Percentiles rank a stretch among this genome's conserved stretches.
These are phyloP conservation scores for Cyphomyrus discorhynchus DNA, from an alignment of 2,113 vertebrate genomes.

Conservation along the genomic window DNA sequence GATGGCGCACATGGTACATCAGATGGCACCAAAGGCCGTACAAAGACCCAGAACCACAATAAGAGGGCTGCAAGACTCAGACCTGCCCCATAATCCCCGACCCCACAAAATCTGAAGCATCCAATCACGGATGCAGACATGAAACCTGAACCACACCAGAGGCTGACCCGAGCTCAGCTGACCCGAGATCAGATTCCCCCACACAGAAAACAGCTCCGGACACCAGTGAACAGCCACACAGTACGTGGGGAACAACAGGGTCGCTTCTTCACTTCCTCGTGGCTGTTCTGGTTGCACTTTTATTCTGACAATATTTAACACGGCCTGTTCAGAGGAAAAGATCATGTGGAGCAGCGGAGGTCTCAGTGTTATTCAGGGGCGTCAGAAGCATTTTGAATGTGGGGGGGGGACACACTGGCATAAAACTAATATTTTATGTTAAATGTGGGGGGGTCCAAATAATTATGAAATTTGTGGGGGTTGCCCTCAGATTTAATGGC, in stretches of 20 bases:
- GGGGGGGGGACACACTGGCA: too few species aligned
- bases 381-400: too few species aligned
- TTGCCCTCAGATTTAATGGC: too few species aligned
- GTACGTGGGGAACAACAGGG: neutral
- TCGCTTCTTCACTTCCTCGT: neutral
- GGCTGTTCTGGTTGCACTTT: neutral
- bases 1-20: too few species aligned
- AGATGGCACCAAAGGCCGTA: neutral
- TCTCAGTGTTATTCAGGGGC: neutral
- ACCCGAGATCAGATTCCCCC: neutral
- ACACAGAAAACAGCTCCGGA: neutral
- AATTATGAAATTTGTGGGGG: too few species aligned
- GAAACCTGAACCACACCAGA: neutral
- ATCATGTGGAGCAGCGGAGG: neutral
- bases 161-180: neutral
- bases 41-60: neutral
- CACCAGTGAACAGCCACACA: neutral
- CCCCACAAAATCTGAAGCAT: neutral
- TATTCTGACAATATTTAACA: neutral
- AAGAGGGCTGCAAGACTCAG: neutral
- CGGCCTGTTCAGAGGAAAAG: neutral
- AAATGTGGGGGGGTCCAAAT: too few species aligned
- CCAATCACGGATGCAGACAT: neutral
- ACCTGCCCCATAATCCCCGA: neutral
- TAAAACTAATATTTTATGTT: too few species aligned